Percentiles rank a stretch among this genome's conserved stretches.
Evolutionary conservation across 2,888 invertebrate genomes (phyloP).

Genomic region (Acanthococcus lagerstroemiae): DNA sequence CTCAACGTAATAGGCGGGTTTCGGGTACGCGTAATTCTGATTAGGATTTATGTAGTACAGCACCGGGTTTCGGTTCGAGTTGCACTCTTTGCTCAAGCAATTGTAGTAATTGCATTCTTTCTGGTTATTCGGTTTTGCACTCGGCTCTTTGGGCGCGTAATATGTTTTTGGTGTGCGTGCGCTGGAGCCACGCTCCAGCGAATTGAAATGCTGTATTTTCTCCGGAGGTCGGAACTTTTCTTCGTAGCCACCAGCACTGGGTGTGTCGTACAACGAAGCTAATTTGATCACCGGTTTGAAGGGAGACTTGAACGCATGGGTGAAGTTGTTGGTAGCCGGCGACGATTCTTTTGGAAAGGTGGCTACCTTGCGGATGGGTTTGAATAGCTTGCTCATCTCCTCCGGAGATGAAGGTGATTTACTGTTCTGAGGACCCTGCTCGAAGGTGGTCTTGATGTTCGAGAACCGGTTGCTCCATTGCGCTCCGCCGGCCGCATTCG

Average conservation of each 20-base stretch:
- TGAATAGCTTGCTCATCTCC: background rate
- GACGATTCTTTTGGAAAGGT: background rate
- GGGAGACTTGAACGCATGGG: constrained; percentile 65
- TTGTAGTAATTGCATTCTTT: background rate
- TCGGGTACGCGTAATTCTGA: background rate
- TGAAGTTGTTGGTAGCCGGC: constrained; percentile 49
- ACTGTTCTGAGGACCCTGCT: constrained; percentile 42
- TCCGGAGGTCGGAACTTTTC: background rate
- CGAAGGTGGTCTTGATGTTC: constrained; percentile 71
- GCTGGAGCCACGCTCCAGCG: background rate
- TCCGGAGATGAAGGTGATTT: background rate
- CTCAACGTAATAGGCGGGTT: background rate
- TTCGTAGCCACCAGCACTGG: constrained; percentile 7
- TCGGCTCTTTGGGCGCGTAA: background rate
- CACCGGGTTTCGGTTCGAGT: background rate
- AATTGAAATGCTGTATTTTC: background rate
- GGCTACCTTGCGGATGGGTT: constrained; percentile 7
- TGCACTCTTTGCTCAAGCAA: background rate
- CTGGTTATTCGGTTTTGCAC: background rate
- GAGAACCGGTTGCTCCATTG: constrained; percentile 78
- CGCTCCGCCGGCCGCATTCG: constrained; percentile 43
- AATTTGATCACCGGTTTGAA: constrained; percentile 52
- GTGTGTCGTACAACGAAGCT: constrained; percentile 33
- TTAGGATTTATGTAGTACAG: background rate
- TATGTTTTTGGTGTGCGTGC: background rate